These are phyloP conservation scores for Ranitomeya imitator DNA, from an alignment of 2,113 vertebrate genomes.

Conservation along the genomic window DNA sequence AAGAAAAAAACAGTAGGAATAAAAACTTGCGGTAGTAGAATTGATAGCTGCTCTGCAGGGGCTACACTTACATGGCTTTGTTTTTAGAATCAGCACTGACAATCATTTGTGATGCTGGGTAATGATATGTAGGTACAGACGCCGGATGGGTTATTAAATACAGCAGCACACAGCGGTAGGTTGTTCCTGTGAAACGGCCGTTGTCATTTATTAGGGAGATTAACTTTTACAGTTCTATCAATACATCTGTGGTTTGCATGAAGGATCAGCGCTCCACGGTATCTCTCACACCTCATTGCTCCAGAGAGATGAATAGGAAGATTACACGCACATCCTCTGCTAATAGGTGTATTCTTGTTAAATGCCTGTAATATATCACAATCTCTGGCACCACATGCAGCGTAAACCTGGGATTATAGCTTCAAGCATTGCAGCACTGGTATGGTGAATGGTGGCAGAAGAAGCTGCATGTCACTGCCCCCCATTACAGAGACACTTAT, in stretches of 20 bases:
- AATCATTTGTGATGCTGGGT: background rate
- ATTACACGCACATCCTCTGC: constrained; percentile 28
- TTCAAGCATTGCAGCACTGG: background rate
- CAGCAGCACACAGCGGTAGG: background rate
- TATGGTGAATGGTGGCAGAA: background rate
- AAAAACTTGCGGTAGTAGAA: too few species aligned
- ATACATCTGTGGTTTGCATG: constrained; percentile 33
- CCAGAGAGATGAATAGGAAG: constrained; percentile 12
- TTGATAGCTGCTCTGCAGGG: too few species aligned
- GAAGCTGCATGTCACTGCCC: background rate
- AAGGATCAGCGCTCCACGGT: constrained; percentile 10
- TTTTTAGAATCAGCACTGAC: background rate
- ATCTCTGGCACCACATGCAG: constrained; percentile 21
- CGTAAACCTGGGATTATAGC: constrained; percentile 25
- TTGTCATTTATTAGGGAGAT: constrained; percentile 42
- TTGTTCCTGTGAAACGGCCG: background rate
- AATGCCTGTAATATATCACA: constrained; percentile 30
- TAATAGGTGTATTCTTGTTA: constrained; percentile 7
- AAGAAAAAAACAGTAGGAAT: too few species aligned
- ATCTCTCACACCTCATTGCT: constrained; percentile 26
- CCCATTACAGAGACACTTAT: too few species aligned
- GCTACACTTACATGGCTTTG: background rate
- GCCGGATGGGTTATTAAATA: background rate
- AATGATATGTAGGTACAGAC: background rate
- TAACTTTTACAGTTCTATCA: constrained; percentile 24